Evolutionary conservation across 2,113 vertebrate genomes (phyloP), one percentile per base, ranked within the genome.

Genomic region (Gadus macrocephalus): DNA sequence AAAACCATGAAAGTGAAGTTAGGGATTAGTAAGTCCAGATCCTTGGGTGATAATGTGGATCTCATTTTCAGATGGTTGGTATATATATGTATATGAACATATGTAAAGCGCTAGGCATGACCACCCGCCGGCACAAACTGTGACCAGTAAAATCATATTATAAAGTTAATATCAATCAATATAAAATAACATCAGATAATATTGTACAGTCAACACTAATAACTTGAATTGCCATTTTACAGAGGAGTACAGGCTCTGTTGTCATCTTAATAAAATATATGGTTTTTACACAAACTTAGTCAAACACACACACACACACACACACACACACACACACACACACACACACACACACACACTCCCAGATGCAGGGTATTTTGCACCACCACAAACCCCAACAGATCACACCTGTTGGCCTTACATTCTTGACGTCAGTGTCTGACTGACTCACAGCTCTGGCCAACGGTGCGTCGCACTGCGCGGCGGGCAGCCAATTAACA

Each of bases 401-500:
- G 2, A 61, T 61, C 67, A 68, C 81, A 87, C 86, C 80, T 89
- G 86, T 89, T 82, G 82, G 69, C 25, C 55, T 59, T 64, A 27
- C 38, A 27, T 59, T 70, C 65, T 27, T 69, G 53, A 55, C 20
- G 20, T 67, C 53, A 67, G 65, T 16, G 20, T 67, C 20, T 55
- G 76, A 81, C 59, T 61, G 72, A 78, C 82, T 79, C 20, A 65
- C 72, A 75, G 55, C 81, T 74, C 73, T 58, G 72, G 73, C 83
- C 64, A 80, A 78, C 53, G 22, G 68, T 72, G 62, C 28, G n/a
- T 53, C 28, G n/a, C 60, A 31, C 28, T 25, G 65, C 81, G 4
- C 69, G 1, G 85, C 81, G 75, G 78, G 86, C 80, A 76, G 88
- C 86, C 85, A 85, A 89, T 89, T 88, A 84, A 69, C 70, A 59